Conservation (phyloP, 2,888 invertebrate genomes). For the Ecdyonurus torrentis region DNA sequence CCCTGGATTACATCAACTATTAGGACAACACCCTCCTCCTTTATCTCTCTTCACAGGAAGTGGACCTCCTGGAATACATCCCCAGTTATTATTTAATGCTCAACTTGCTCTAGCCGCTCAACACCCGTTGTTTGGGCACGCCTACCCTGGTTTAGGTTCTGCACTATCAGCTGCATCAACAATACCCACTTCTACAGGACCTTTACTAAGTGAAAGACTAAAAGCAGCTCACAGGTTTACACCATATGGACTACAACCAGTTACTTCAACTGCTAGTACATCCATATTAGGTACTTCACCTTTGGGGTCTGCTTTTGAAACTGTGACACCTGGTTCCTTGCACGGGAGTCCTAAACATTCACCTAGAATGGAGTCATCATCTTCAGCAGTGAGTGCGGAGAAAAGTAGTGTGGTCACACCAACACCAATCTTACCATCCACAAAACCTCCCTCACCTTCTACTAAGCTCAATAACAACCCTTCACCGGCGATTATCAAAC, state of each 20-base stretch:
- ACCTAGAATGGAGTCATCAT: constrained; percentile 19
- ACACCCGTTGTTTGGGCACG: constrained; percentile 57
- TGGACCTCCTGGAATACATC: constrained; percentile 42
- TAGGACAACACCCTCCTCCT: constrained; percentile 28
- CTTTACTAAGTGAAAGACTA: constrained; percentile 25
- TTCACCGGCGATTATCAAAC: constrained; percentile 36
- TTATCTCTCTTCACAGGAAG: constrained; percentile 20
- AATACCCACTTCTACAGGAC: constrained; percentile 13
- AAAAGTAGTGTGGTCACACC: constrained; percentile 6
- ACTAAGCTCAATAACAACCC: constrained; percentile 18
- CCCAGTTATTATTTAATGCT: constrained; percentile 73
- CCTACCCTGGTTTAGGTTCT: constrained; percentile 33
- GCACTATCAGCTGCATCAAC: constrained; percentile 15
- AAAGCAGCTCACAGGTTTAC: constrained; percentile 64
- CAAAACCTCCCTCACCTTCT: constrained; percentile 28
- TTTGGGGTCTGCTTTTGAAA: constrained; percentile 73
- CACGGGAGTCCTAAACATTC: constrained; percentile 30
- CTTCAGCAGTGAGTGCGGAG: constrained; percentile 15
- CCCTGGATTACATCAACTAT: constrained; percentile 38
- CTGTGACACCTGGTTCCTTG: constrained; percentile 58
- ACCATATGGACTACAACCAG: constrained; percentile 58
- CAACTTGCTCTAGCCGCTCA: constrained; percentile 77
- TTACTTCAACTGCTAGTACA: constrained; percentile 17
- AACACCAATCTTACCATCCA: constrained; percentile 22
- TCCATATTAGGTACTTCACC: constrained; percentile 35